Evolutionary conservation across 2,113 vertebrate genomes (phyloP).

Genomic region (Elephantulus edwardii): DNA sequence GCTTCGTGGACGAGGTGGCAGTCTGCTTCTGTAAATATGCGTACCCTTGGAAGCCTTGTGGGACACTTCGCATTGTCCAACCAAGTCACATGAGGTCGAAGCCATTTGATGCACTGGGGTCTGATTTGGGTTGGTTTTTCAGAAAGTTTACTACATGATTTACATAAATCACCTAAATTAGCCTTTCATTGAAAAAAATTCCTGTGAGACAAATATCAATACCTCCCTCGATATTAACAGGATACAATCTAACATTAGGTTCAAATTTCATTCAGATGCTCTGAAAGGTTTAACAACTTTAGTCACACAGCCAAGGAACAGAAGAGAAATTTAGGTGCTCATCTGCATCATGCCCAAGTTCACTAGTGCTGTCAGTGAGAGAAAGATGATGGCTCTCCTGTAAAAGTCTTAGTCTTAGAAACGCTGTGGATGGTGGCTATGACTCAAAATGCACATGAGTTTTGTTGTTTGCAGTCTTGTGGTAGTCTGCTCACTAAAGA

Average conservation of each 20-base stretch:
- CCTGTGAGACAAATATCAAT: neutral
- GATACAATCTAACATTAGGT: neutral
- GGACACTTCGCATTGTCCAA: neutral
- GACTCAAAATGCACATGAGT: too few species aligned
- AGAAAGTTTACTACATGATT: conserved; percentile 3
- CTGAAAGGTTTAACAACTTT: neutral
- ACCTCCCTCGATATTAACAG: neutral
- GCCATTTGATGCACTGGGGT: too few species aligned
- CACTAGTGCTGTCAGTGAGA: neutral
- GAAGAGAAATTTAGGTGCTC: neutral
- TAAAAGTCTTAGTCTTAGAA: too few species aligned
- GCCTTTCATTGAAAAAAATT: neutral
- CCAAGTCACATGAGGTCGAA: neutral
- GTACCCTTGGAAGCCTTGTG: neutral
- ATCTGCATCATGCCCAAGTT: neutral
- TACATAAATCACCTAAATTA: neutral
- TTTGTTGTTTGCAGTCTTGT: too few species aligned
- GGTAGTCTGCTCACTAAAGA: too few species aligned
- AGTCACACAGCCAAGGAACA: neutral
- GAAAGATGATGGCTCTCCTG: too few species aligned
- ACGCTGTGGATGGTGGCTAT: too few species aligned
- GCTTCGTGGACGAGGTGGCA: neutral
- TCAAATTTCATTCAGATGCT: neutral
- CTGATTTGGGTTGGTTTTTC: neutral
- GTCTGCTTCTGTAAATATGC: neutral